A percentile compares a stretch with the other conserved stretches of the same genome.
Conservation (phyloP, 1,140 invertebrate genomes). For the Ruditapes philippinarum region DNA sequence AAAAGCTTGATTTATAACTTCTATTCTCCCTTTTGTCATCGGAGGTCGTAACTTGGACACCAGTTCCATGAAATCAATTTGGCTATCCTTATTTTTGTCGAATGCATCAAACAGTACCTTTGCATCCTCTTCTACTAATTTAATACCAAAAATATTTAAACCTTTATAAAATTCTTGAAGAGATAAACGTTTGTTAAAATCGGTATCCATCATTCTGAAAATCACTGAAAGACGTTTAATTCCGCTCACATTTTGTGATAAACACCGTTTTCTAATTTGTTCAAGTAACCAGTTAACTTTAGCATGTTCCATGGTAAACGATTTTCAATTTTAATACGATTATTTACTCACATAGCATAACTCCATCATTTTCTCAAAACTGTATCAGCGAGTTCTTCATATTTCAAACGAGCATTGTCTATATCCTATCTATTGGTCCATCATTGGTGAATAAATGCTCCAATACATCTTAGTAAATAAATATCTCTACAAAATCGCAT, state of each 20-base stretch:
- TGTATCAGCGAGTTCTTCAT: too few relatives aligned
- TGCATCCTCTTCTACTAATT: constrained; percentile 71
- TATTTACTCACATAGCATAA: too few relatives aligned
- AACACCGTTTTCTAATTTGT: constrained; percentile 33
- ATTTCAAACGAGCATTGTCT: too few relatives aligned
- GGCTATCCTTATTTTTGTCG: constrained; percentile 76
- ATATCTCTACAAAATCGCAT: too few relatives aligned
- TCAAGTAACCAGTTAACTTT: constrained; percentile 6
- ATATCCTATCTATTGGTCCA: too few relatives aligned
- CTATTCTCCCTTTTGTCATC: constrained; percentile 91
- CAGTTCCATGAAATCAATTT: constrained; percentile 83
- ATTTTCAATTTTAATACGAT: too few relatives aligned
- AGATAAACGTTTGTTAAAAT: constrained; percentile 63
- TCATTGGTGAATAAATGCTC: too few relatives aligned
- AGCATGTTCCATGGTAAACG: not conserved
- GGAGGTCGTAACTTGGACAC: constrained; percentile 89
- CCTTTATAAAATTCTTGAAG: constrained; percentile 70
- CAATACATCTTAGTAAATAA: too few relatives aligned
- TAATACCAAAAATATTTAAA: constrained; percentile 73
- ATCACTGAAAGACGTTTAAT: constrained; percentile 65
- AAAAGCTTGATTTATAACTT: constrained; percentile 94
- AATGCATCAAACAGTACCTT: constrained; percentile 76
- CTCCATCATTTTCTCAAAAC: too few relatives aligned
- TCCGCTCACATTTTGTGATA: constrained; percentile 44
- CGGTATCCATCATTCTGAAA: constrained; percentile 68